Evolutionary conservation across 2,888 invertebrate genomes (phyloP).

Genomic region (Synergus gifuensis): DNA sequence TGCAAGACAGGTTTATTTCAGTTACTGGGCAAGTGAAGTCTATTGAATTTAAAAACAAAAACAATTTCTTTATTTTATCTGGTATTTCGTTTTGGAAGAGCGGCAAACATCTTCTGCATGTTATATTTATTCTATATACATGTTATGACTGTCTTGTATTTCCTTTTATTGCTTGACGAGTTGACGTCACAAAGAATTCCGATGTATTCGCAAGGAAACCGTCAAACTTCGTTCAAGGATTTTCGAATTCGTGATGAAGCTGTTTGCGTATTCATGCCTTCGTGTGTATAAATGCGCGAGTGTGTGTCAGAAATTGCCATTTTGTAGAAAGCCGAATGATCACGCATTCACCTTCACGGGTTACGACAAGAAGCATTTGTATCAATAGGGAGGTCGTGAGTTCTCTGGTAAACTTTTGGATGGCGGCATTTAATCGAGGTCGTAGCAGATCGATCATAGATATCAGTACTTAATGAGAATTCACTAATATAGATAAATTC

Average conservation of each 20-base stretch:
- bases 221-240: not conserved
- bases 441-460: too few species aligned
- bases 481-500: too few species aligned
- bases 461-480: too few species aligned
- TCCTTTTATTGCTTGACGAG: not conserved
- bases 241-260: conserved; percentile 24
- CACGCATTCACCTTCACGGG: not conserved
- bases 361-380: conserved; percentile 4
- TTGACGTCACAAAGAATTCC: not conserved
- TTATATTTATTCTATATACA: not conserved
- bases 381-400: not conserved
- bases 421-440: not conserved
- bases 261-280: conserved; percentile 3
- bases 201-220: not conserved
- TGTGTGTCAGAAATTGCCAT: not conserved
- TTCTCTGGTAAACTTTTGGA: not conserved
- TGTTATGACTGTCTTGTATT: not conserved
- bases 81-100: not conserved
- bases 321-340: conserved; percentile 24
- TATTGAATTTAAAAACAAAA: not conserved
- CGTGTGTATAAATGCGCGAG: not conserved
- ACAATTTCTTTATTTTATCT: not conserved
- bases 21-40: not conserved
- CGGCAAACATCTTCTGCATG: not conserved
- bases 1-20: not conserved